A percentile compares a stretch with the other conserved stretches of the same genome.
These are phyloP conservation scores for Linnaemya vulpina DNA, from an alignment of 2,888 invertebrate species.

Conservation along the genomic window DNA sequence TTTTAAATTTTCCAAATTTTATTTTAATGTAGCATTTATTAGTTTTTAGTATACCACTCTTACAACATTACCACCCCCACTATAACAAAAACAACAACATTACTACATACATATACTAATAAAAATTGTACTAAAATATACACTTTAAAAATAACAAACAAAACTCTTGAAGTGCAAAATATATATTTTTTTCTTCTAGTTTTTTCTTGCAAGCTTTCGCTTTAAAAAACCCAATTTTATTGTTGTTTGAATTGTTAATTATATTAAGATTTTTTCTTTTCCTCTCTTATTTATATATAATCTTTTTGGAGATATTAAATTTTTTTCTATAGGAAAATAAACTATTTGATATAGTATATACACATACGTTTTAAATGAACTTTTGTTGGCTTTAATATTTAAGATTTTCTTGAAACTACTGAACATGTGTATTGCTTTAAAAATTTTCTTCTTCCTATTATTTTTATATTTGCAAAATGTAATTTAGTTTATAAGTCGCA, in stretches of 20 bases:
- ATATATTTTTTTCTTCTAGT: slow-evolving; percentile 23
- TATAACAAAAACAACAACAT: slow-evolving; percentile 50
- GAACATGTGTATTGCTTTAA: slow-evolving; percentile 40
- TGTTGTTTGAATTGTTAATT: slow-evolving; percentile 58
- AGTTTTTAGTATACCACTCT: slow-evolving; percentile 63
- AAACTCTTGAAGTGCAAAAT: slow-evolving; percentile 47
- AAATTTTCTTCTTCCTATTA: background rate
- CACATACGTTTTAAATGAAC: slow-evolving; percentile 24
- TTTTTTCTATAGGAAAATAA: slow-evolving; percentile 16
- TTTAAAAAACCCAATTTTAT: slow-evolving; percentile 48
- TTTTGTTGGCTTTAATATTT: slow-evolving; percentile 56
- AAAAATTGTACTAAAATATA: slow-evolving; percentile 14
- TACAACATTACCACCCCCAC: slow-evolving; percentile 62
- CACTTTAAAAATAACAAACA: slow-evolving; percentile 24
- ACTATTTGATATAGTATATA: slow-evolving; percentile 7
- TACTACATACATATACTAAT: slow-evolving; percentile 29
- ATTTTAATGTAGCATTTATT: slow-evolving; percentile 68
- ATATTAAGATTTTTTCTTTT: slow-evolving; percentile 42
- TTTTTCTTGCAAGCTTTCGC: slow-evolving; percentile 5
- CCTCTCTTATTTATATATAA: slow-evolving; percentile 11
- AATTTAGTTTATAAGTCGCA: slow-evolving; percentile 39
- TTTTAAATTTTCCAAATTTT: slow-evolving; percentile 42
- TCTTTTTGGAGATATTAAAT: slow-evolving; percentile 28
- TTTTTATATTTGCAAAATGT: slow-evolving; percentile 32
- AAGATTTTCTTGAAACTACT: slow-evolving; percentile 35